Evolutionary conservation across 2,113 vertebrate species (phyloP).

Genomic region (Rattus rattus): DNA sequence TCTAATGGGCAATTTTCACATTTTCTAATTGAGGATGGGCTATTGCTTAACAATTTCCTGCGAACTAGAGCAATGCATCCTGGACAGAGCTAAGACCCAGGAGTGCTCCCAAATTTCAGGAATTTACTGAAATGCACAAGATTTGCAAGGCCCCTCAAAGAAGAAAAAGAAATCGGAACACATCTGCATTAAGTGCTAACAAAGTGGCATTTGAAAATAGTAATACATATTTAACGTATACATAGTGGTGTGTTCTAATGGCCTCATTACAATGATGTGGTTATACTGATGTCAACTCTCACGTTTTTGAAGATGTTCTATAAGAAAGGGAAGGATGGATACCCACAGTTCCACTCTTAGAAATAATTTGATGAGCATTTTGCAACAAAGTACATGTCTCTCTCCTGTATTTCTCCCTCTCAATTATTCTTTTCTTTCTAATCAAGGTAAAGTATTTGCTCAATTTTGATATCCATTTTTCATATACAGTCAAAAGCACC

Average conservation of each 20-base stretch:
- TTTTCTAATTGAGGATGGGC: not conserved
- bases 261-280: not conserved
- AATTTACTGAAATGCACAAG: not conserved
- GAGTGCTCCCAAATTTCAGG: not conserved
- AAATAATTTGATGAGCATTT: constrained; percentile 24
- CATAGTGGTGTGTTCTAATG: not conserved
- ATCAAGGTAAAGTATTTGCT: constrained; percentile 5
- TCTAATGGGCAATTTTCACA: not conserved
- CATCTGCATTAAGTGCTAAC: not conserved
- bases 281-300: not conserved
- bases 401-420: not conserved
- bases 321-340: not conserved
- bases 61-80: not conserved
- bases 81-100: not conserved
- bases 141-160: not conserved
- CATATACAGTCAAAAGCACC: not conserved
- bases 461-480: not conserved
- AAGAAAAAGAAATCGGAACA: not conserved
- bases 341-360: not conserved
- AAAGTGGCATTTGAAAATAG: constrained; percentile 30
- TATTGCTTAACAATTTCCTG: not conserved
- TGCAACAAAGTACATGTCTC: not conserved
- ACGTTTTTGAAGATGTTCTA: not conserved
- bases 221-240: constrained; percentile 12
- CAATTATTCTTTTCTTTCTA: not conserved